Evolutionary conservation across 2,888 invertebrate genomes (phyloP), one percentile per base, ranked within the genome.

Genomic region (Lycaena phlaeas): DNA sequence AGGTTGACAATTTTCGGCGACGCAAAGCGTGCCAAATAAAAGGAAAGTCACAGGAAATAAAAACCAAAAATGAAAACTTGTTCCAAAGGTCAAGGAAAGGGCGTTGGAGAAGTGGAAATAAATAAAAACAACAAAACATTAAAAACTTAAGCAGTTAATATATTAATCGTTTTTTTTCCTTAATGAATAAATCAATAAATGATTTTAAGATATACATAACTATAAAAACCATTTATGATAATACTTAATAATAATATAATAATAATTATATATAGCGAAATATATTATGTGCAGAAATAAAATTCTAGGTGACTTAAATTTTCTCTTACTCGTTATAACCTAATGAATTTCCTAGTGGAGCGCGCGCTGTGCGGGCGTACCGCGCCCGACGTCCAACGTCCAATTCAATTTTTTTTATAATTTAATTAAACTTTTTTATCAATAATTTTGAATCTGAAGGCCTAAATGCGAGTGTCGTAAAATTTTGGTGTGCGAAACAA

Each of bases 401-500:
- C 64, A 77, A 70, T 72, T 71, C 67, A 70, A 65, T 61, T 68
- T 69, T 58, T 58, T 68, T 71, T 68, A 75, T 75, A 79, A 78
- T 79, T 79, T 79, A 74, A 67, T 75, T 81, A 72, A 53, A 55
- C 50, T 75, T 71, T 65, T 71, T 79, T 78, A 82, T 84, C 70
- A 84, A 85, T 84, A 84, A 84, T 87, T 87, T 87, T 86, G 87
- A 86, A 84, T 87, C 86, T 85, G 86, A 87, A 87, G 87, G 87
- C 87, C 87, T 87, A 87, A 87, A 87, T 87, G 87, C 87, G 87
- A 87, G 87, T 87, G 86, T 87, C 85, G 86, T 87, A 86, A 81
- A 85, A 85, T 86, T 85, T 85, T 85, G 86, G 82, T 86, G 85
- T 86, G 84, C 78, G 78, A 82, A 81, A 78, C 68, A 59, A 68